A percentile compares a stretch with the other conserved stretches of the same genome.
Evolutionary conservation across 2,113 vertebrate species (phyloP).

Genomic region (Gallinago paraguaiae): DNA sequence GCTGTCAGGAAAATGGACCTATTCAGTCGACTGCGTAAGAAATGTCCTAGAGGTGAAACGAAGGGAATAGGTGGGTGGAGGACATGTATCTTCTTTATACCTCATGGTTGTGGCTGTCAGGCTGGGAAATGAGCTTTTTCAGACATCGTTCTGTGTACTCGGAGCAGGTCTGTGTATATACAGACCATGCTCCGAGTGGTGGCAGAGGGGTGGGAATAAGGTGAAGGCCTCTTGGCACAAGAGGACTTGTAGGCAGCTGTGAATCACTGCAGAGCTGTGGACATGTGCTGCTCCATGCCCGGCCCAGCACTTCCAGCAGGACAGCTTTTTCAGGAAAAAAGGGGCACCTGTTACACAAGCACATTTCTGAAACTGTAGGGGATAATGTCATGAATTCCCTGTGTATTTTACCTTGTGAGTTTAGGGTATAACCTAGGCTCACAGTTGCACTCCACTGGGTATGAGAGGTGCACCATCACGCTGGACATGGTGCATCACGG

Average conservation of each 20-base stretch:
- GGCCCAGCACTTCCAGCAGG: neutral
- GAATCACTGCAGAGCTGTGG: neutral
- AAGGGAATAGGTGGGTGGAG: neutral
- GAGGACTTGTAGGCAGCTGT: rapidly evolving
- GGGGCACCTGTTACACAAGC: neutral
- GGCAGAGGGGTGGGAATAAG: neutral
- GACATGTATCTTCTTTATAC: neutral
- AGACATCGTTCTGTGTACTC: neutral
- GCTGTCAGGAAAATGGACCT: neutral
- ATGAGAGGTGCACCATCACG: neutral
- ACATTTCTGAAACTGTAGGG: neutral
- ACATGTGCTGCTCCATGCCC: neutral
- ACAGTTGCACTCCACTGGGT: neutral
- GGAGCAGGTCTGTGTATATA: neutral
- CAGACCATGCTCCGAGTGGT: neutral
- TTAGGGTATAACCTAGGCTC: neutral
- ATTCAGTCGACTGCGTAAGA: neutral
- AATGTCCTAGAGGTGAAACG: neutral
- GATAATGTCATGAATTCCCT: neutral
- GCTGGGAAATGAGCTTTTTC: neutral
- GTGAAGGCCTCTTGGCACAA: neutral
- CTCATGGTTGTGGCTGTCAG: neutral
- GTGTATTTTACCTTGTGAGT: neutral
- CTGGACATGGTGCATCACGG: neutral
- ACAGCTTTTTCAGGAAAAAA: neutral